Percentiles rank a stretch among this genome's conserved stretches.
Conservation (phyloP, 2,797 vertebrate genomes). For the Paratrypauchen microcephalus region DNA sequence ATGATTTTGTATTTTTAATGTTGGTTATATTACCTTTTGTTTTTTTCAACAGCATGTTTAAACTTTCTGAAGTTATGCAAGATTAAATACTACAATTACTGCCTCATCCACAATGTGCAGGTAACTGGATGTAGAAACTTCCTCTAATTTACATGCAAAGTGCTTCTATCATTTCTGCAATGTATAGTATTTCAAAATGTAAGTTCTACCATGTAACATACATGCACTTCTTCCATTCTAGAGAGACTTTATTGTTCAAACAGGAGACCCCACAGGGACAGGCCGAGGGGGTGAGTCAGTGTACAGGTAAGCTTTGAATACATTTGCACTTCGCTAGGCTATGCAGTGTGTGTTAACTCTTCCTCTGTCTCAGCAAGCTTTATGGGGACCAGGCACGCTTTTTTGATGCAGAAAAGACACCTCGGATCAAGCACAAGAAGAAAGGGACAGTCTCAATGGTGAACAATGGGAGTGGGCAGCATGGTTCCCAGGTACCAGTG, state of each 20-base stretch:
- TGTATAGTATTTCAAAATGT: neutral
- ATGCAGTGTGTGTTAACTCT: neutral
- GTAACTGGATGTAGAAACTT: constrained; percentile 67
- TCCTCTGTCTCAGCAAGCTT: constrained; percentile 80
- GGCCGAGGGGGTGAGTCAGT: constrained; percentile 94
- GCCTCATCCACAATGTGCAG: constrained; percentile 96
- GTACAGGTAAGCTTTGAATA: constrained; percentile 81
- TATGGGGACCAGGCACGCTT: constrained; percentile 95
- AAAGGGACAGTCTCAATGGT: constrained; percentile 96
- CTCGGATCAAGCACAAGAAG: constrained; percentile 95
- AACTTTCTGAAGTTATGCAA: constrained; percentile 98
- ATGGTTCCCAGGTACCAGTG: constrained; percentile 89
- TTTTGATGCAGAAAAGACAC: constrained; percentile 90
- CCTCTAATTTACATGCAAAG: neutral
- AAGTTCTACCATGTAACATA: too few relatives aligned
- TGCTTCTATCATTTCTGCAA: neutral
- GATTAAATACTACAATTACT: constrained; percentile 97
- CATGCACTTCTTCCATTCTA: constrained; percentile 46
- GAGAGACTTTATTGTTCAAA: constrained; percentile 96
- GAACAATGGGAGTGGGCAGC: constrained; percentile 91
- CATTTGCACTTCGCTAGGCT: neutral
- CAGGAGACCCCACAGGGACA: constrained; percentile 91
- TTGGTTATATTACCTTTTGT: neutral
- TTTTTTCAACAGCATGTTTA: constrained; percentile 81
- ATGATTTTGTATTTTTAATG: neutral